These are phyloP conservation scores for Coelopa pilipes DNA, from an alignment of 2,888 invertebrate genomes.

Conservation along the genomic window DNA sequence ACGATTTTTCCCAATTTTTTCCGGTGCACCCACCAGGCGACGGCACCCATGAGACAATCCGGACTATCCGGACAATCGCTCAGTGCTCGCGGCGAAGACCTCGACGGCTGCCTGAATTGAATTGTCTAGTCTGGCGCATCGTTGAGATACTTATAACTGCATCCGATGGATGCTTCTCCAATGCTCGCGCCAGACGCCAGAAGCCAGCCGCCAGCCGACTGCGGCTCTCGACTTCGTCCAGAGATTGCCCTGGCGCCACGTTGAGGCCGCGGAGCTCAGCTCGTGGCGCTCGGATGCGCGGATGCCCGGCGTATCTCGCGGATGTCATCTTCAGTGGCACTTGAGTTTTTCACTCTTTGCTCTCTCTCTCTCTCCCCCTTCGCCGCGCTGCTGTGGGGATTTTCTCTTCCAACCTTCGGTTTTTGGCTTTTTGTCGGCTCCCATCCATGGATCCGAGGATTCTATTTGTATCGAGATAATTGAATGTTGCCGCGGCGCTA, in stretches of 20 bases:
- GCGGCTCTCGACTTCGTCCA: background rate
- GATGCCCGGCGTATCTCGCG: background rate
- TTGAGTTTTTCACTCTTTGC: background rate
- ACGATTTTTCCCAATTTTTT: too few species aligned
- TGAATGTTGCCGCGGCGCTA: constrained; percentile 1
- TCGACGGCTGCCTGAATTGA: too few species aligned
- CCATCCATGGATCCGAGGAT: background rate
- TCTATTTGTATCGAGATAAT: background rate
- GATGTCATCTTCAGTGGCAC: constrained; percentile 24
- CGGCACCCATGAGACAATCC: too few species aligned
- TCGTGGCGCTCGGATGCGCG: too few species aligned
- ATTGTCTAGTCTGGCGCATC: background rate
- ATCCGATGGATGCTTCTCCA: constrained; percentile 15
- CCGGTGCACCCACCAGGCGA: too few species aligned
- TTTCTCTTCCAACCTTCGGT: too few species aligned
- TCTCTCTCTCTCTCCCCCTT: background rate
- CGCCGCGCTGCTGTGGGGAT: background rate
- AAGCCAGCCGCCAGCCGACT: too few species aligned
- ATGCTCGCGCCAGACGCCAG: background rate
- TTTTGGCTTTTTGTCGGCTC: too few species aligned
- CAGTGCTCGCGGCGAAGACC: too few species aligned
- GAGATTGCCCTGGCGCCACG: constrained; percentile 25
- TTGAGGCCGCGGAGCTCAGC: constrained; percentile 10
- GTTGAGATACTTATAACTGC: constrained; percentile 7
- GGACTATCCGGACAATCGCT: too few species aligned